Evolutionary conservation across 64 coral and sea anemone genomes (phyloP).

Genomic region (Pocillopora damicornis): DNA sequence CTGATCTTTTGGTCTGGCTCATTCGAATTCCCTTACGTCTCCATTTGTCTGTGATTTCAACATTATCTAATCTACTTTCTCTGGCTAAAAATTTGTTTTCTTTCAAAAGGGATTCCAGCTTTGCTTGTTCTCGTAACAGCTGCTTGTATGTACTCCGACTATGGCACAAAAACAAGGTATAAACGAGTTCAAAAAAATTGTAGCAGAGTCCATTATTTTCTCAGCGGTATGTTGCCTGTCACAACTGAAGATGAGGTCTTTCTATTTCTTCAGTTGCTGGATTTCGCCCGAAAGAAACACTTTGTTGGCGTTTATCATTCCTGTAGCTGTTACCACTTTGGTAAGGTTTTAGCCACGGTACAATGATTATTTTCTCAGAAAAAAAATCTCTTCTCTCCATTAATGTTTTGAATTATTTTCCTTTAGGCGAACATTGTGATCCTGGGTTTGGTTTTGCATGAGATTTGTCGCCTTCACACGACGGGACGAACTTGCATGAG

Average conservation of each 20-base stretch:
- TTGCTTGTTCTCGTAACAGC: constrained; percentile 32
- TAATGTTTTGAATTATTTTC: neutral
- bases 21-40: too few relatives aligned
- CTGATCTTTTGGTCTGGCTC: too few relatives aligned
- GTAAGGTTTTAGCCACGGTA: constrained; percentile 45
- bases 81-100: neutral
- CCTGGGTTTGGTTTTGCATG: constrained; percentile 58
- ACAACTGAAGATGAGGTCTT: neutral
- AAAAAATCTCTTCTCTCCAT: neutral
- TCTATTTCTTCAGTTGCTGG: constrained; percentile 60
- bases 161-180: constrained; percentile 47
- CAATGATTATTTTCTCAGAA: too few relatives aligned
- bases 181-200: too few relatives aligned
- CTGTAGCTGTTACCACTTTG: constrained; percentile 51
- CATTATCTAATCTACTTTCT: too few relatives aligned
- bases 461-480: constrained; percentile 65
- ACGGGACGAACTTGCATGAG: constrained; percentile 52
- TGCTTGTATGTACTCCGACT: constrained; percentile 29
- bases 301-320: constrained; percentile 67
- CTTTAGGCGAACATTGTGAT: constrained; percentile 64
- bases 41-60: too few relatives aligned
- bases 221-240: neutral
- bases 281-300: constrained; percentile 64
- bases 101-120: constrained; percentile 16
- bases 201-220: neutral